phyloP scores from a whole-genome alignment of 2,797 vertebrate species.

The Borostomias antarcticus region DNA sequence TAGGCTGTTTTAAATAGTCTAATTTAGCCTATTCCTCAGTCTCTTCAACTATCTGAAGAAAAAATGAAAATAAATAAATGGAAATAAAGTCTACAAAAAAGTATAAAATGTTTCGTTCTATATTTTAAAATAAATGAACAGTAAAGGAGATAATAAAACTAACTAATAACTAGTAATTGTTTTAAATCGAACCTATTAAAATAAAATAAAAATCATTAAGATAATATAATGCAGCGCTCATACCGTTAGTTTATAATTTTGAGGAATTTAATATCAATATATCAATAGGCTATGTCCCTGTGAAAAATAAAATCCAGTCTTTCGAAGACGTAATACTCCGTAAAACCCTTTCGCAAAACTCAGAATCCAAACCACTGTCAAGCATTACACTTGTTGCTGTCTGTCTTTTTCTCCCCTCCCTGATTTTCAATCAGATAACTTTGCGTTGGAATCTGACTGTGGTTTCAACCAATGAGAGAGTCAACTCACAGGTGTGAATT shows the following conservation, averaged over 20 bases:
- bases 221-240: slow-evolving; percentile 21
- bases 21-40: too few relatives aligned
- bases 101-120: too few relatives aligned
- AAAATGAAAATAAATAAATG: too few relatives aligned
- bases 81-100: too few relatives aligned
- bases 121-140: too few relatives aligned
- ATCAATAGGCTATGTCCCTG: neutral
- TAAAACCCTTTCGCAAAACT: slow-evolving; percentile 68
- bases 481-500: slow-evolving; percentile 64
- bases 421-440: slow-evolving; percentile 86
- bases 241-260: slow-evolving; percentile 38
- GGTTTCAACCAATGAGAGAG: slow-evolving; percentile 76
- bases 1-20: too few relatives aligned
- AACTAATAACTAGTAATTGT: too few relatives aligned
- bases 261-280: neutral
- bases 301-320: neutral
- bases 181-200: neutral
- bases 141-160: too few relatives aligned
- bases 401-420: slow-evolving; percentile 69
- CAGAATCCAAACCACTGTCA: slow-evolving; percentile 63
- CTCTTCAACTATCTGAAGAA: too few relatives aligned
- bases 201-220: neutral
- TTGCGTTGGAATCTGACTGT: slow-evolving; percentile 78
- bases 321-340: slow-evolving; percentile 2
- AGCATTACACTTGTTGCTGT: slow-evolving; percentile 56